Conservation (phyloP, 2,797 vertebrate species). For the Hypotaenidia okinawae region DNA sequence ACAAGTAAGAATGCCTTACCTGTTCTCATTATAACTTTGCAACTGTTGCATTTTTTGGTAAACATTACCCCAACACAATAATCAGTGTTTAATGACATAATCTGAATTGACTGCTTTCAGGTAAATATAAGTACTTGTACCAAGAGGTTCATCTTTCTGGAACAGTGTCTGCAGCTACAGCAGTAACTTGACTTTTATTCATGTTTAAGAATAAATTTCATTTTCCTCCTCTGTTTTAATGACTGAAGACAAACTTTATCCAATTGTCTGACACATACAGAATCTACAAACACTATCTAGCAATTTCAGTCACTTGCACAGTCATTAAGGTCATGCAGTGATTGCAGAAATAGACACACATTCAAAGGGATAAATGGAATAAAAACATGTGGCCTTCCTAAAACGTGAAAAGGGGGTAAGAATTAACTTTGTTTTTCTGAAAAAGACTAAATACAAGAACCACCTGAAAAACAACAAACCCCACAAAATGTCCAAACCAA, state of each 20-base stretch:
- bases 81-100: fast-evolving
- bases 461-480: no score
- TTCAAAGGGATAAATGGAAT: background rate
- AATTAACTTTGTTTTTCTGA: background rate
- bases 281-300: background rate
- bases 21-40: no score
- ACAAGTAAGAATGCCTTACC: background rate
- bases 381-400: background rate
- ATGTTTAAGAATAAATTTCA: no score
- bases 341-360: background rate
- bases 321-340: background rate
- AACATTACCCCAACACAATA: background rate
- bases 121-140: background rate
- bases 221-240: background rate
- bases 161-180: background rate
- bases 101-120: background rate
- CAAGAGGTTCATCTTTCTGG: background rate
- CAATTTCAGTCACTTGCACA: background rate
- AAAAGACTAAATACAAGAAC: background rate
- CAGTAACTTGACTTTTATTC: background rate
- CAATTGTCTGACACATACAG: background rate
- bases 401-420: background rate
- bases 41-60: background rate
- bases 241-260: background rate
- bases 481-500: no score